Evolutionary conservation across 2,888 invertebrate species (phyloP), one percentile per base, ranked within the genome.

Genomic region (Harpagoxenus sublaevis): DNA sequence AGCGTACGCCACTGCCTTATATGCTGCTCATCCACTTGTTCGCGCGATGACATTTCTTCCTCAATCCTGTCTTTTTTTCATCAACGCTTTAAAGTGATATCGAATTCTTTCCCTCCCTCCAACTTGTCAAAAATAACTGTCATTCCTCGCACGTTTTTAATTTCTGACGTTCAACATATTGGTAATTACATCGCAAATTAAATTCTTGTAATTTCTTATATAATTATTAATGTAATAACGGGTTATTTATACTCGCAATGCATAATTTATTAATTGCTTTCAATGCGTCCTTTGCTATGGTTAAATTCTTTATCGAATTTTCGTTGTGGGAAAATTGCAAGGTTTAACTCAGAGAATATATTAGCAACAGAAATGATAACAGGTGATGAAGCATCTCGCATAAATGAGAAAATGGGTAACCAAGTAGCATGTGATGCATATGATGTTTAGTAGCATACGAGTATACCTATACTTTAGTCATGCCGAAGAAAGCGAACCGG

Each of bases 1-100:
- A 92, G 91, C 92, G 84, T 89, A 90, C 89, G 89, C 92, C 89
- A 86, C 86, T 86, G 81, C 91, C 93, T 90, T 93, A 92, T 92
- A 91, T 86, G 91, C 89, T 84, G 88, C 85, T 92, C 91, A 91
- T 90, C 86, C 90, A 86, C 87, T 86, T 91, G 88, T 84, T 86
- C 88, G 8, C 45, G 28, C 65, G 90, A 92, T 92, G 90, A 92
- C 91, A 88, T 92, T 93, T 89, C 91, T 91, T 89, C 89, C 90
- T 90, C 83, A 73, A 68, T 83, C 86, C 68, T 86, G 83, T 90
- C 89, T 89, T 65, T 71, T 65, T 78, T 68, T 88, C 84, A 57
- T 83, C 83, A 71, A 28, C 84, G 79, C 62, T 75, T 53, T 62
- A 87, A 87, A 88, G 75, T 63, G 84, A 71, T 55, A n/a, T 63